Percentiles rank a stretch among this genome's conserved stretches.
These are phyloP conservation scores for Psittacula cyanocephala DNA, from an alignment of 2,113 vertebrate genomes.

Conservation along the genomic window DNA sequence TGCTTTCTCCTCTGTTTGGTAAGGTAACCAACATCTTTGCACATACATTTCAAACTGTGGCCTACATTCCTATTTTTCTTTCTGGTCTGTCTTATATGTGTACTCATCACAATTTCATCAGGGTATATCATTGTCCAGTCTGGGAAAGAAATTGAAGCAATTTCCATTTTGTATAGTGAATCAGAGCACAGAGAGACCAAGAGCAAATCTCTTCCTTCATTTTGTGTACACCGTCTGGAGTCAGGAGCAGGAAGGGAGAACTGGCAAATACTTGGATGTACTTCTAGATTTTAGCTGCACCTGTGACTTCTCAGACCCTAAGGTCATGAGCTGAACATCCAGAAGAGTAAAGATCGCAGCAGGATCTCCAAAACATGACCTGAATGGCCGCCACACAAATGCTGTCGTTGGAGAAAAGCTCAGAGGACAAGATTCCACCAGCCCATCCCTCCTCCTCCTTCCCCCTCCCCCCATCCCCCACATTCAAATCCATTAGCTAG, in stretches of 20 bases:
- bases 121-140: not conserved
- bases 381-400: not conserved
- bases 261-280: not conserved
- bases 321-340: not conserved
- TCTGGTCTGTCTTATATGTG: not conserved
- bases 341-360: not conserved
- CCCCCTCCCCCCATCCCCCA: no score
- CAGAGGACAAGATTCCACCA: not conserved
- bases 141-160: not conserved
- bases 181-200: not conserved
- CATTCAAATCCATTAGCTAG: not conserved
- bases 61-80: not conserved
- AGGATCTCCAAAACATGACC: not conserved
- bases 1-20: not conserved
- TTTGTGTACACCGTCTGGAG: not conserved
- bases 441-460: not conserved
- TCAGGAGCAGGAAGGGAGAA: not conserved
- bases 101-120: not conserved
- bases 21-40: not conserved
- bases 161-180: not conserved
- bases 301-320: not conserved
- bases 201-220: not conserved
- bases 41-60: not conserved
- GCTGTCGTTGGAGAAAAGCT: not conserved
- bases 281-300: accelerated